Evolutionary conservation across 2,113 vertebrate genomes (phyloP).

Genomic region (Neomonachus schauinslandi): DNA sequence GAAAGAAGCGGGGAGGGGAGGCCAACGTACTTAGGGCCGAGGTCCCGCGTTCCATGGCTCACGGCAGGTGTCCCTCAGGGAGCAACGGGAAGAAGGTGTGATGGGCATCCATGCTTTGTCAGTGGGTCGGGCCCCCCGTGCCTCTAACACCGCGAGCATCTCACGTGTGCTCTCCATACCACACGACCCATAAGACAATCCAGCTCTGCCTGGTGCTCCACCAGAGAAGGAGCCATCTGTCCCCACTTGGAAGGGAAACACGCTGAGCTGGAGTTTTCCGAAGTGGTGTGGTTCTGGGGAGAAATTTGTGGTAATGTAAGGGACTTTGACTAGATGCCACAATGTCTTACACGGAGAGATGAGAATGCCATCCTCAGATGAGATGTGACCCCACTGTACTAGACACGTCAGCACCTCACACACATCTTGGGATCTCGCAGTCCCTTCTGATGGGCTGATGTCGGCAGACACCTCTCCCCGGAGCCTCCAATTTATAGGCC

Average conservation of each 20-base stretch:
- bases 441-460: background rate
- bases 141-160: background rate
- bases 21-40: background rate
- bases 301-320: background rate
- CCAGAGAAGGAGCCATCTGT: background rate
- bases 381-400: background rate
- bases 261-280: background rate
- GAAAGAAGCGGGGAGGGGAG: background rate
- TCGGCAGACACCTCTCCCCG: background rate
- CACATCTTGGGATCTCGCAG: background rate
- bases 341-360: background rate
- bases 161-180: background rate
- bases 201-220: background rate
- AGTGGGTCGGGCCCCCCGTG: background rate
- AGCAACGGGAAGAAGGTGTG: background rate
- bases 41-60: background rate
- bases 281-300: background rate
- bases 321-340: background rate
- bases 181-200: background rate
- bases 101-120: background rate
- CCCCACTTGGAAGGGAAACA: background rate
- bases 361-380: background rate
- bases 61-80: fast-evolving
- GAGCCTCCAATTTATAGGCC: background rate
- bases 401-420: background rate